phyloP scores from a whole-genome alignment of 2,113 vertebrate species.

The Lipophrys pholis region DNA sequence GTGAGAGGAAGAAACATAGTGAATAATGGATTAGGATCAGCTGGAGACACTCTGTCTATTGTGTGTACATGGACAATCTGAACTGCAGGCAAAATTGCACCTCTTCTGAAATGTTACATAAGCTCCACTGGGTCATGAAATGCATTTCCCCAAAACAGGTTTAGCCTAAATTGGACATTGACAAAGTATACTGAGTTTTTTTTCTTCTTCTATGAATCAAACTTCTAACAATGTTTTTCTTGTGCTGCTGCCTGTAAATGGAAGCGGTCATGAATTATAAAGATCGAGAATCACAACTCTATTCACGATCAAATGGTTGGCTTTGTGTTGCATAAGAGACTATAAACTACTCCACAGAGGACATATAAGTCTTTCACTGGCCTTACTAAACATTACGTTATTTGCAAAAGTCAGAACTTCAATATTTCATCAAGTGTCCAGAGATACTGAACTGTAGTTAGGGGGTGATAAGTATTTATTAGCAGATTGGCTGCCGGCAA shows the following conservation, averaged over 20 bases:
- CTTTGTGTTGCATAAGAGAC: neutral
- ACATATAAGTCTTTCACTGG: neutral
- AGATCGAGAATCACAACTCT: neutral
- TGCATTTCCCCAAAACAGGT: conserved; percentile 21
- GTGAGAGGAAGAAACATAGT: conserved; percentile 57
- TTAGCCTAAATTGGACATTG: conserved; percentile 38
- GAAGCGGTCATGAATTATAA: conserved; percentile 7
- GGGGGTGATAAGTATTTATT: neutral
- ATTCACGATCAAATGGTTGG: conserved; percentile 6
- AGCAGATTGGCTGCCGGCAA: neutral
- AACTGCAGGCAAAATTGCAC: conserved; percentile 58
- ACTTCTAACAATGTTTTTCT: neutral
- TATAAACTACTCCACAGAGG: neutral
- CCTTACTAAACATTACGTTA: neutral
- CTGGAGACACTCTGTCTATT: conserved; percentile 49
- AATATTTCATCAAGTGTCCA: neutral
- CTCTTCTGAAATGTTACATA: conserved; percentile 65
- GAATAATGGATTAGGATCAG: conserved; percentile 76
- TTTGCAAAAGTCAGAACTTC: neutral
- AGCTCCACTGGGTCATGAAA: conserved; percentile 61
- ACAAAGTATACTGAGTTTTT: conserved; percentile 5
- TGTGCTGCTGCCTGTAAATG: neutral
- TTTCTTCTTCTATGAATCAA: neutral
- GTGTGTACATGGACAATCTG: conserved; percentile 56
- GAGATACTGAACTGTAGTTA: neutral